Base-by-base conservation (phyloP, 1,140 invertebrate genomes). In the Pollicipes pollicipes region DNA sequence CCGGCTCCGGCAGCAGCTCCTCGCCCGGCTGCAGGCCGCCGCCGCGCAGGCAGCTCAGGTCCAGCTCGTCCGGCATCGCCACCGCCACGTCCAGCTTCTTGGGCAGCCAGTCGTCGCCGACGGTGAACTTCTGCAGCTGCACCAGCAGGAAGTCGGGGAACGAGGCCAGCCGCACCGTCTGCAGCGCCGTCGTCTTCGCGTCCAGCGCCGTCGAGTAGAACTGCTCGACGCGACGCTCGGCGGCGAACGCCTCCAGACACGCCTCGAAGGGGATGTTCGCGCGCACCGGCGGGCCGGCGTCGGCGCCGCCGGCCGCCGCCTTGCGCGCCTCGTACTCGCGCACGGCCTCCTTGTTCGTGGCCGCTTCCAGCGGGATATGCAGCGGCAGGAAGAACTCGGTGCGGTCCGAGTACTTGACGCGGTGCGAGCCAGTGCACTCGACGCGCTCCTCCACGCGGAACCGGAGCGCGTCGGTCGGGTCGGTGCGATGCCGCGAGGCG, bases 61-160 rank as follows among this genome's bases (percentile, higher is more conserved):
- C 93, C 32, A 99, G 74, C 13, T 83, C 81, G 74, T 94, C 90
- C 0, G 91, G 90, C 82, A 95, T 90, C 73, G 95, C 90, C 16
- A 99, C 85, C 2, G 91, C 88, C 0, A 98, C 89, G 78, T 99
- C 95, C 58, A 98, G 81, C 79, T 99, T 99, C 66, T 91, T 88
- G 0, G 93, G 89, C 0, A 88, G 88, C 93, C 93, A 97, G 78
- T 96, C 90, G 74, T 91, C 87, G 45, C 88, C 87, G 63, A 97
- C 83, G 6, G 88, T 94, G 78, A 97, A 98, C 78, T 97, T 97
- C 77, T 94, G 94, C 67, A 98, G 78, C 77, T 98, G 95, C 30
- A 98, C 86, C 73, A 96, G 78, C n/a, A 98, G 81, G 79, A 88
- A 96, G 78, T 98, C 64, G 28, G 64, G 64, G 71, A 75, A 77